Evolutionary conservation across 1,140 invertebrate genomes (phyloP).

Genomic region (Drosophila micromelanica): DNA sequence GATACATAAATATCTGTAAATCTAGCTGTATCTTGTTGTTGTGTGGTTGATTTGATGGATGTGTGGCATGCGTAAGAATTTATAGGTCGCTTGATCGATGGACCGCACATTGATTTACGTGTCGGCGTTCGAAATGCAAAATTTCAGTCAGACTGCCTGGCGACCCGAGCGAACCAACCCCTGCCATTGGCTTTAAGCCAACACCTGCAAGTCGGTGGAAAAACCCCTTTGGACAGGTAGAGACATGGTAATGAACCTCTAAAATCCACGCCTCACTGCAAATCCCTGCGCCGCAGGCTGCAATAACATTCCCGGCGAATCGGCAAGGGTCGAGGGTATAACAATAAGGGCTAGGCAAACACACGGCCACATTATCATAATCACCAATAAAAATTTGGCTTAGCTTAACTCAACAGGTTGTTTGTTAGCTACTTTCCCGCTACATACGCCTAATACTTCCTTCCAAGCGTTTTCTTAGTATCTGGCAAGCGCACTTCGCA

Average conservation of each 20-base stretch:
- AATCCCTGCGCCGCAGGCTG: constrained; percentile 48
- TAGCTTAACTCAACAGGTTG: constrained; percentile 41
- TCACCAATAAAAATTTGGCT: constrained; percentile 74
- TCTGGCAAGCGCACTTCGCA: constrained; percentile 10
- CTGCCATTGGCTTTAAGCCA: constrained; percentile 34
- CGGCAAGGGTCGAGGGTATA: background rate
- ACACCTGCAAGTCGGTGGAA: constrained; percentile 43
- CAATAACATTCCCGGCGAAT: constrained; percentile 47
- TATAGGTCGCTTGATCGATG: constrained; percentile 67
- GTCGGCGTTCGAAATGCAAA: constrained; percentile 57
- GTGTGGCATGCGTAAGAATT: constrained; percentile 79
- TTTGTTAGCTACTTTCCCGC: constrained; percentile 36
- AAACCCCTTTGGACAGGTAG: constrained; percentile 40
- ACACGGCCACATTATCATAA: constrained; percentile 69
- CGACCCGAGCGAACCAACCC: constrained; percentile 22
- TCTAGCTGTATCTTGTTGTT: constrained; percentile 8
- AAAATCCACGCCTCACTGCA: constrained; percentile 74
- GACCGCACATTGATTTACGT: constrained; percentile 62
- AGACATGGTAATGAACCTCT: constrained; percentile 71
- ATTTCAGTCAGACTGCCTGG: constrained; percentile 62
- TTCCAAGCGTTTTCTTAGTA: constrained; percentile 29
- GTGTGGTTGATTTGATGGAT: constrained; percentile 61
- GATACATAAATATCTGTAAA: constrained; percentile 31
- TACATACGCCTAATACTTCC: constrained; percentile 1
- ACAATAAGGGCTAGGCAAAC: constrained; percentile 57